A percentile compares a stretch with the other conserved stretches of the same genome.
These are phyloP conservation scores for pig (Sus scrofa) DNA, from an alignment of 2,113 vertebrate species.

Conservation along the genomic window DNA sequence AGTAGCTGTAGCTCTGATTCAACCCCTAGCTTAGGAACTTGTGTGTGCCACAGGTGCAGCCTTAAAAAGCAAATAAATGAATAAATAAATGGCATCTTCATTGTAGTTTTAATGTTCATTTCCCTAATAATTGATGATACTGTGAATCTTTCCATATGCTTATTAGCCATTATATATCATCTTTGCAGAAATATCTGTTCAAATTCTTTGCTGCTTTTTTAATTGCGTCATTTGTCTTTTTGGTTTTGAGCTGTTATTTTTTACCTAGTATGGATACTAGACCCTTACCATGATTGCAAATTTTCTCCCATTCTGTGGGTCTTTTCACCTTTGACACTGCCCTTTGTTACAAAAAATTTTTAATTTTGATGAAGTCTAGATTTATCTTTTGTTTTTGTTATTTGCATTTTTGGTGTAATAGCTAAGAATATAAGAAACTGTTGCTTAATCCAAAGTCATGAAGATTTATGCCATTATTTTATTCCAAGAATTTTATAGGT, in stretches of 20 bases:
- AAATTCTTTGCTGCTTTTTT: neutral
- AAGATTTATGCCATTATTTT: neutral
- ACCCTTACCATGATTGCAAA: neutral
- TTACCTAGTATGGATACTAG: neutral
- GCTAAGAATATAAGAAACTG: neutral
- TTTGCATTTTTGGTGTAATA: neutral
- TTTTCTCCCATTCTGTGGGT: neutral
- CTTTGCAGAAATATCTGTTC: neutral
- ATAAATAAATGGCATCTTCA: neutral
- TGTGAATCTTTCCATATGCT: neutral
- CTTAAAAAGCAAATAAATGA: no score
- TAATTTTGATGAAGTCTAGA: neutral
- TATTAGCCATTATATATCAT: neutral
- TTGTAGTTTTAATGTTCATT: neutral
- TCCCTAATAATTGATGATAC: neutral
- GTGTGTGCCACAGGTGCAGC: no score
- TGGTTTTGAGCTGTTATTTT: neutral
- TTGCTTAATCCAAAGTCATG: neutral
- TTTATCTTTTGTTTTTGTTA: constrained; percentile 1
- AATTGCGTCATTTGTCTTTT: neutral
- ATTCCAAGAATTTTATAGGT: neutral
- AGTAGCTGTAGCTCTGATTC: no score
- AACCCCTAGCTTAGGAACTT: no score
- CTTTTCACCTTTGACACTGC: neutral
- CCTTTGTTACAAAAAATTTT: neutral